phyloP scores from a whole-genome alignment of 2,797 vertebrate species.

The Pachyuromys duprasi region DNA sequence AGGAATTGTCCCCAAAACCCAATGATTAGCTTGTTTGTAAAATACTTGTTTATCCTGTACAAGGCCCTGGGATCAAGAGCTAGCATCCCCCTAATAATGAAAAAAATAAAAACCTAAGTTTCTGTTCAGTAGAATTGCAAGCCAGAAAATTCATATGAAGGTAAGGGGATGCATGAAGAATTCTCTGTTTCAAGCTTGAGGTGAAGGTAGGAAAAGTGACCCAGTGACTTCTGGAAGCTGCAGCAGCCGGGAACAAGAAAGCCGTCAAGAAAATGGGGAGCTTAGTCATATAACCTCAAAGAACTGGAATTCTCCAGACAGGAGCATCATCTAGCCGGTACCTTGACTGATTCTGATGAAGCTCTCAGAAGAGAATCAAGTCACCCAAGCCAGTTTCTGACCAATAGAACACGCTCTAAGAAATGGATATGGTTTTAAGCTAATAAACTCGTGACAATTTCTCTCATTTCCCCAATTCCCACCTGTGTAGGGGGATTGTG shows the following conservation, averaged over 20 bases:
- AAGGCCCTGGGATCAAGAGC: background rate
- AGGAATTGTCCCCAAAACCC: background rate
- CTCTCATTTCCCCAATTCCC: background rate
- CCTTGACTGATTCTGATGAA: slow-evolving; percentile 16
- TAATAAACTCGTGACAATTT: background rate
- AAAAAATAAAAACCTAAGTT: background rate
- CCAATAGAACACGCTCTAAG: background rate
- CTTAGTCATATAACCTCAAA: background rate
- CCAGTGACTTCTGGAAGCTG: background rate
- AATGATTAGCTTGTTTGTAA: background rate
- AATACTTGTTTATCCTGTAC: background rate
- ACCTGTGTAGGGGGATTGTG: background rate
- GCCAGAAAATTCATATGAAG: background rate
- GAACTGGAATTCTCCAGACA: background rate
- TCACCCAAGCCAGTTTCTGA: background rate
- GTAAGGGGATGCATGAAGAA: background rate
- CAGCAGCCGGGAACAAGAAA: background rate
- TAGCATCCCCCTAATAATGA: background rate
- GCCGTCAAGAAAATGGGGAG: background rate
- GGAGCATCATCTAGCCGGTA: background rate
- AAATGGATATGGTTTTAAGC: background rate
- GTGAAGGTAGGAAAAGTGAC: background rate
- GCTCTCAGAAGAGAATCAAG: background rate
- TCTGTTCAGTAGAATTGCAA: slow-evolving; percentile 7
- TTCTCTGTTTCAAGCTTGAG: background rate